Conservation (phyloP, 2,888 invertebrate species). For the Portevinia maculata region DNA sequence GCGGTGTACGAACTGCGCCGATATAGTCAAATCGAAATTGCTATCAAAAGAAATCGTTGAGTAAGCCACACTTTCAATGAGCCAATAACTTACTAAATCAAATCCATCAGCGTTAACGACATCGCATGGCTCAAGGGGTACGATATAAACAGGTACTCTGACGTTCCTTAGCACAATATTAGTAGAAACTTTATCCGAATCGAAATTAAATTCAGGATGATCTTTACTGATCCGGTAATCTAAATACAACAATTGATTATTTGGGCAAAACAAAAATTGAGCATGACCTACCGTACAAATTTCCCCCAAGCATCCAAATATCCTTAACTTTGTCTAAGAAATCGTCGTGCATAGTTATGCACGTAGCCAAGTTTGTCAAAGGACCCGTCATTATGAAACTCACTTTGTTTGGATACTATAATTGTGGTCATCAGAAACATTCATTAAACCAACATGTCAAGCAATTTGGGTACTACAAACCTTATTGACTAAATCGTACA, state of each 20-base stretch:
- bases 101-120: conserved; percentile 76
- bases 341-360: conserved; percentile 85
- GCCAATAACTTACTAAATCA: conserved; percentile 71
- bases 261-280: neutral
- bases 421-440: conserved; percentile 18
- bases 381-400: conserved; percentile 88
- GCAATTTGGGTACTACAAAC: conserved; percentile 78
- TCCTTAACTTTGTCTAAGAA: conserved; percentile 86
- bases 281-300: conserved; percentile 85
- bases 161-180: conserved; percentile 86
- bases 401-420: conserved; percentile 83
- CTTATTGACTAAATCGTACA: conserved; percentile 85
- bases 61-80: neutral
- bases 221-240: conserved; percentile 42
- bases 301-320: conserved; percentile 90
- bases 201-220: conserved; percentile 90
- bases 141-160: conserved; percentile 84
- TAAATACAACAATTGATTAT: neutral
- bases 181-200: conserved; percentile 89
- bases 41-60: conserved; percentile 77
- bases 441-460: neutral
- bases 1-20: conserved; percentile 76
- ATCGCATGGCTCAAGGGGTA: conserved; percentile 88
- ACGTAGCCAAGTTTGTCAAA: conserved; percentile 90
- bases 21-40: conserved; percentile 83